phyloP scores from a whole-genome alignment of 2,797 vertebrate genomes.

The Sandelia bainsii region DNA sequence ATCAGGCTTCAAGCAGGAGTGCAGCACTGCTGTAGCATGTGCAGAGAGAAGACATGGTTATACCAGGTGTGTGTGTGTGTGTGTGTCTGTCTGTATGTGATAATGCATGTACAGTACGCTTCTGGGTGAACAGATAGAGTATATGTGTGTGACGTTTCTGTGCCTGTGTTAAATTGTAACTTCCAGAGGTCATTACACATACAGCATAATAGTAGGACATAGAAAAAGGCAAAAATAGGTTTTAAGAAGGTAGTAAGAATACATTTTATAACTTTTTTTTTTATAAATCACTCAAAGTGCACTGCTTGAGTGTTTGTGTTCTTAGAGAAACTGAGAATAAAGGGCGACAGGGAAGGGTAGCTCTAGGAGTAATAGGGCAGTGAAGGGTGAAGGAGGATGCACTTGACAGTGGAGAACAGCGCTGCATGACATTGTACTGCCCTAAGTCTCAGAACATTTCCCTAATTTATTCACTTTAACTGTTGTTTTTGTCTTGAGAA shows the following conservation, averaged over 20 bases:
- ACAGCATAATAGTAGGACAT: conserved; percentile 3
- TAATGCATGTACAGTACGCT: conserved; percentile 14
- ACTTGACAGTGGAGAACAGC: conserved; percentile 51
- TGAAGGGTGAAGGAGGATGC: conserved; percentile 69
- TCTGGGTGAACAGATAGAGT: background rate
- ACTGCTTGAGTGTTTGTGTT: conserved; percentile 28
- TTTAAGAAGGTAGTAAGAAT: conserved; percentile 19
- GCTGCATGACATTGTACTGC: conserved; percentile 59
- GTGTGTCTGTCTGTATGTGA: conserved; percentile 47
- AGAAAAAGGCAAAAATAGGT: conserved; percentile 4
- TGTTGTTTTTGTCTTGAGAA: conserved; percentile 49
- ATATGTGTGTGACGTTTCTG: conserved; percentile 3
- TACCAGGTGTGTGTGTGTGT: conserved; percentile 49
- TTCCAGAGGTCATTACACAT: conserved; percentile 14
- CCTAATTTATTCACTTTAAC: conserved; percentile 64
- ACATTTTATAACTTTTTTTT: too few relatives aligned
- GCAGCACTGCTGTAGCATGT: conserved; percentile 51
- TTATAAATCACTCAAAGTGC: conserved; percentile 17
- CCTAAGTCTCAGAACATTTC: conserved; percentile 65
- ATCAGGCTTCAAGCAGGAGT: conserved; percentile 47
- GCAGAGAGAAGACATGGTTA: conserved; percentile 41
- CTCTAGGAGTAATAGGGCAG: conserved; percentile 62
- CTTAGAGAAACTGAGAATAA: conserved; percentile 38
- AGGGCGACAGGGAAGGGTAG: conserved; percentile 48
- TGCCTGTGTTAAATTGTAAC: conserved; percentile 17